phyloP scores from a whole-genome alignment of 64 coral and sea anemone species.

The Platygyra sinensis region DNA sequence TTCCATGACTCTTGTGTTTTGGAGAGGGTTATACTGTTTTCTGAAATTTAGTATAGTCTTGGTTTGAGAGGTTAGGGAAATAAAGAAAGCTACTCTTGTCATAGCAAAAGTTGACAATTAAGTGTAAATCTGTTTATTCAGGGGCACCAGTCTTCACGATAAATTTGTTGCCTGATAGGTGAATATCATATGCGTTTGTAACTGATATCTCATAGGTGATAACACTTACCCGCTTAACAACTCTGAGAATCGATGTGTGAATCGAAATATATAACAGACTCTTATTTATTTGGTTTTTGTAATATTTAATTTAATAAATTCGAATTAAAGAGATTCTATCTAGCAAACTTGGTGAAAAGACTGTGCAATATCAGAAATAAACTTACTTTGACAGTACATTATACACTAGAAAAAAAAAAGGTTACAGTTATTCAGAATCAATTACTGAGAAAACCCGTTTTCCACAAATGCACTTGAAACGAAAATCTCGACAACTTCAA shows the following conservation, averaged over 20 bases:
- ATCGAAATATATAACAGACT: no score
- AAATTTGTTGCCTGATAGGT: no score
- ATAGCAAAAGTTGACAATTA: neutral
- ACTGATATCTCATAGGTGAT: no score
- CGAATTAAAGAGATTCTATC: neutral
- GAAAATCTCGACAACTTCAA: neutral
- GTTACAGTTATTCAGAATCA: constrained; percentile 44
- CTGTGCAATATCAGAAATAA: neutral
- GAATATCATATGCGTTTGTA: no score
- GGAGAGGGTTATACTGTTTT: neutral
- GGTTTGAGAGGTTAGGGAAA: neutral
- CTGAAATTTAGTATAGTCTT: neutral
- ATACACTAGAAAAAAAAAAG: constrained; percentile 1
- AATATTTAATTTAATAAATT: neutral
- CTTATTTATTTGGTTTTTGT: neutral
- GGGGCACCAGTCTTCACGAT: no score
- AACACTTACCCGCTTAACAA: no score
- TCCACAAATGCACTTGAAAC: constrained; percentile 14
- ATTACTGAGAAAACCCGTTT: constrained; percentile 10
- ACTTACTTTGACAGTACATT: neutral
- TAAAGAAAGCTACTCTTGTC: neutral
- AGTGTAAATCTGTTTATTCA: constrained; percentile 34
- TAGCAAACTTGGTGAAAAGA: neutral
- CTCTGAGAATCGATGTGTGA: no score
- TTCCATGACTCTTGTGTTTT: neutral